phyloP scores from a whole-genome alignment of 2,797 vertebrate species.

The Phoxinus dragarum region DNA sequence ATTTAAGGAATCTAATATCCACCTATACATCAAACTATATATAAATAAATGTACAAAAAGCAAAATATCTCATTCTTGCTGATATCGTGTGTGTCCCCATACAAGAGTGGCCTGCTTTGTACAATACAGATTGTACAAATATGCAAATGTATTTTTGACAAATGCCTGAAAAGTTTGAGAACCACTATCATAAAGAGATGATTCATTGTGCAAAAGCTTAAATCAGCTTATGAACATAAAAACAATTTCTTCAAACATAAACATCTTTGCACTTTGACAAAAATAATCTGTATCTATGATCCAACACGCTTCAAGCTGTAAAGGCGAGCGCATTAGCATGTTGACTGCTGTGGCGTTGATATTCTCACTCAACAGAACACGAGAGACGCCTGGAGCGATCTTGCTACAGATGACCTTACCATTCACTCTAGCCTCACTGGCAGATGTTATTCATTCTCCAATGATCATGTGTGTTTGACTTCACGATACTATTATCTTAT shows the following conservation, averaged over 20 bases:
- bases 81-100: not conserved
- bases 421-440: slow-evolving; percentile 6
- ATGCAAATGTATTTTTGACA: not conserved
- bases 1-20: not conserved
- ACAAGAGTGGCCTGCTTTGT: not conserved
- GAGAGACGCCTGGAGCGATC: slow-evolving; percentile 9
- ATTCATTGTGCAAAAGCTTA: not conserved
- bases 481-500: slow-evolving; percentile 32
- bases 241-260: too few species aligned
- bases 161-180: not conserved
- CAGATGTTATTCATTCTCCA: slow-evolving; percentile 33
- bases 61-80: not conserved
- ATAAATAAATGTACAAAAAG: not conserved
- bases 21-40: not conserved
- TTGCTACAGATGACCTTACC: slow-evolving; percentile 10
- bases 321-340: slow-evolving; percentile 17
- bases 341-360: slow-evolving; percentile 20
- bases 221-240: not conserved
- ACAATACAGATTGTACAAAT: not conserved
- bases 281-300: not conserved
- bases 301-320: slow-evolving; percentile 11
- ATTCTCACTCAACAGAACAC: slow-evolving; percentile 35
- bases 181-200: not conserved
- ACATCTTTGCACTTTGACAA: not conserved
- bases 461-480: slow-evolving; percentile 5